A percentile compares a stretch with the other conserved stretches of the same genome.
phyloP scores from a whole-genome alignment of 2,888 invertebrate species.

The Epinotia bilunana region DNA sequence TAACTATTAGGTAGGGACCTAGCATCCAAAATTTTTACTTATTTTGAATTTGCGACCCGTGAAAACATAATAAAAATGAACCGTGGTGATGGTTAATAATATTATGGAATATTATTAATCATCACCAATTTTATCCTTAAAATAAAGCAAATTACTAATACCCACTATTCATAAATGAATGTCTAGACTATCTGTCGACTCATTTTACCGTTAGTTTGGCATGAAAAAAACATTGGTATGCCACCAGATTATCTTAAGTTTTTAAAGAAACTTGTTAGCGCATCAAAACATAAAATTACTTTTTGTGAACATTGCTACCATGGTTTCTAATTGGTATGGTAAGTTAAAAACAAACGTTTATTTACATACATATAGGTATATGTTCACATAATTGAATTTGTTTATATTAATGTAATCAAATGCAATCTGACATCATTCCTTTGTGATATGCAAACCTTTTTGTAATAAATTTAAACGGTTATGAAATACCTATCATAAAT shows the following conservation, averaged over 20 bases:
- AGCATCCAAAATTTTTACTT: constrained; percentile 32
- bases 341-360: not conserved
- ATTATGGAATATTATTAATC: too few species aligned
- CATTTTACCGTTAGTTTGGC: too few species aligned
- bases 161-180: not conserved
- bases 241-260: not conserved
- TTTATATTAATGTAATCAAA: too few species aligned
- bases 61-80: constrained; percentile 24
- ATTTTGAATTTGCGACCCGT: constrained; percentile 17
- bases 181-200: not conserved
- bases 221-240: too few species aligned
- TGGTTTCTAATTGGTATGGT: not conserved
- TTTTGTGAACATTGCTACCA: not conserved
- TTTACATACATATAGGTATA: too few species aligned
- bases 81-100: constrained; percentile 1
- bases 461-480: not conserved
- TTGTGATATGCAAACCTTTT: not conserved
- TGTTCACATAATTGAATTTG: too few species aligned
- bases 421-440: not conserved
- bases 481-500: not conserved
- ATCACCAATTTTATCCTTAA: not conserved
- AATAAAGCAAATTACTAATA: too few species aligned
- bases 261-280: not conserved
- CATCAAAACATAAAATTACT: too few species aligned
- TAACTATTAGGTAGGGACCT: not conserved